phyloP scores from a whole-genome alignment of 2,888 invertebrate genomes.

The Sesia bembeciformis region DNA sequence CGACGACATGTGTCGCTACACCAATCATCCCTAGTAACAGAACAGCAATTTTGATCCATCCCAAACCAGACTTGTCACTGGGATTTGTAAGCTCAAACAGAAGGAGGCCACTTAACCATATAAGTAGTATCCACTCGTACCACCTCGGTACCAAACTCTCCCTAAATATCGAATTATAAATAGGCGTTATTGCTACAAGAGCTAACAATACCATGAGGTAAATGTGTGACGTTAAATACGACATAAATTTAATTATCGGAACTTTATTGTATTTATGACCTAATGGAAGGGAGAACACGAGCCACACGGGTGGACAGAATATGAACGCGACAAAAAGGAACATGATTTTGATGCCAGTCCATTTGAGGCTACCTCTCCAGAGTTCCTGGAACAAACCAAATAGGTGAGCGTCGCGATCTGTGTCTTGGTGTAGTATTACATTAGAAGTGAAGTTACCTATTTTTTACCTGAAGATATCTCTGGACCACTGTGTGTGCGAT shows the following conservation, averaged over 20 bases:
- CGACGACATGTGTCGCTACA: conserved; percentile 90
- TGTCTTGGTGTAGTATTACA: neutral
- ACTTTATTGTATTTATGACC: conserved; percentile 98
- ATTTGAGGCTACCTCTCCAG: conserved; percentile 97
- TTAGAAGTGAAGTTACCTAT: conserved; percentile 64
- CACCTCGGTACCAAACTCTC: conserved; percentile 89
- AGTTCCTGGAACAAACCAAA: conserved; percentile 82
- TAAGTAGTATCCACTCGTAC: conserved; percentile 96
- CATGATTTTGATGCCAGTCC: conserved; percentile 96
- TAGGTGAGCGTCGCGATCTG: neutral
- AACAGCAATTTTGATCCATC: conserved; percentile 93
- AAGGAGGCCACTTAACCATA: conserved; percentile 95
- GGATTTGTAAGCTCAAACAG: conserved; percentile 98
- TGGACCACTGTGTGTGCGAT: conserved; percentile 98
- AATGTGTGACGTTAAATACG: conserved; percentile 98
- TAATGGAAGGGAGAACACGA: conserved; percentile 94
- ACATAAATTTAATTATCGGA: conserved; percentile 99
- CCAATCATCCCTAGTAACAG: conserved; percentile 91
- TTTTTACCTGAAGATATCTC: conserved; percentile 92
- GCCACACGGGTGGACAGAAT: conserved; percentile 96
- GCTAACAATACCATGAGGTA: conserved; percentile 96
- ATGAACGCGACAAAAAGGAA: conserved; percentile 94
- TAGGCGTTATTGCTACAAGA: conserved; percentile 91
- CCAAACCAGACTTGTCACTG: conserved; percentile 96
- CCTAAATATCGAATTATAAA: conserved; percentile 85